phyloP scores from a whole-genome alignment of 2,113 vertebrate genomes.

The Tapirus terrestris region DNA sequence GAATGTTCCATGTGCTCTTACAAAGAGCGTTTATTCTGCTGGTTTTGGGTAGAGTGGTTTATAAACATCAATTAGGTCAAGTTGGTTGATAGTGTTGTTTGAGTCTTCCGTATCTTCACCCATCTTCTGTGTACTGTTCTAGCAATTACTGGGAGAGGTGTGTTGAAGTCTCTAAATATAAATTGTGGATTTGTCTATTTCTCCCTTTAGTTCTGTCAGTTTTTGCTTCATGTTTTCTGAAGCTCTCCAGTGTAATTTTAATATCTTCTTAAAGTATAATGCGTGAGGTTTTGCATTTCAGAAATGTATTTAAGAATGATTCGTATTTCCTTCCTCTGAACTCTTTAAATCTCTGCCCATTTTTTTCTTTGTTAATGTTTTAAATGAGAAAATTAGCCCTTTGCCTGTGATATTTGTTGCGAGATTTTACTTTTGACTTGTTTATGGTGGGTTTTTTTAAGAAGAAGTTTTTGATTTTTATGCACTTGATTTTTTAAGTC shows the following conservation, averaged over 20 bases:
- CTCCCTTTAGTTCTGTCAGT: neutral
- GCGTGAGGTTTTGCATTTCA: neutral
- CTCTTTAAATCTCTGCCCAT: neutral
- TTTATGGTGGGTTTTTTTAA: neutral
- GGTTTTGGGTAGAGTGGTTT: neutral
- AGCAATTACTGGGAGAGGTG: neutral
- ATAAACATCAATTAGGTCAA: neutral
- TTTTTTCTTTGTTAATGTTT: neutral
- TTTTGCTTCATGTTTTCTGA: neutral
- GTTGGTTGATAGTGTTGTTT: neutral
- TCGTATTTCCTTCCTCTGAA: neutral
- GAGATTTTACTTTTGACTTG: neutral
- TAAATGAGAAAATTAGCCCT: neutral
- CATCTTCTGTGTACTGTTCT: neutral
- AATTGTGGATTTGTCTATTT: neutral
- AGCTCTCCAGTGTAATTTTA: neutral
- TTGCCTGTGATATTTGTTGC: neutral
- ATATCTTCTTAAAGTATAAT: neutral
- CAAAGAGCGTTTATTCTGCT: neutral
- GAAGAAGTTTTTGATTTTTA: neutral
- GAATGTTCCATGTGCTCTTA: neutral
- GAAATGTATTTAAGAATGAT: neutral
- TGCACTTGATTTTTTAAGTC: neutral
- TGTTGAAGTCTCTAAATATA: neutral
- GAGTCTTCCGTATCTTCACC: neutral